Base-by-base conservation (phyloP, 2,888 invertebrate species). In the Drosophila prostipennis region DNA sequence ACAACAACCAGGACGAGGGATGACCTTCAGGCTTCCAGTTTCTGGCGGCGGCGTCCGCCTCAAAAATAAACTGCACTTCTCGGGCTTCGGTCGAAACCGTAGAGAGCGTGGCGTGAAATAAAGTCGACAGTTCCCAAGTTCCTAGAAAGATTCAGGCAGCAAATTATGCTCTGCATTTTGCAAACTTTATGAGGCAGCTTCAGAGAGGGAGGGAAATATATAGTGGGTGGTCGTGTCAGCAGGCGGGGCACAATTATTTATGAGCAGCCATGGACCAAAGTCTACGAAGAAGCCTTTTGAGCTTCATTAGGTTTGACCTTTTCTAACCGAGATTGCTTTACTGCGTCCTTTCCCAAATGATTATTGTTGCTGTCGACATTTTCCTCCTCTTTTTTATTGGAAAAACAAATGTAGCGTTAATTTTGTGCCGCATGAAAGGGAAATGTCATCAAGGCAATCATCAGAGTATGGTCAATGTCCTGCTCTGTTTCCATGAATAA, bases 91-190 rank as follows among this genome's bases (percentile, higher is more conserved):
- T n/a, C 11, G 8, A 45, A 72, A 37, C 39, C 40, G 16, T n/a
- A n/a, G 26, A 51, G 53, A 13, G 19, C 43, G 32, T 36, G 39
- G 56, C 48, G 29, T 40, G 13, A 40, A 39, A 45, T 43, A 59
- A 42, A 67, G 54, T 54, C 73, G 73, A 73, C 48, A 73, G 64
- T 51, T 56, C 32, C 67, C 14, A 32, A 74, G 39, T 48, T 74
- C 14, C 32, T 43, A 42, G 40, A 67, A 64, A 69, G 48, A 63
- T 51, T 49, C 49, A 46, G 53, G 43, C 58, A 63, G 69, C 51
- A 71, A 85, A 87, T 84, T 84, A 81, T 81, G 77, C 79, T 71
- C 61, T 87, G 82, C 80, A 87, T 63, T 74, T 70, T 72, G 57
- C 67, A 76, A 70, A 73, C 42, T 58, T 70, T 75, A 65, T 19